phyloP scores from a whole-genome alignment of 2,113 vertebrate species.

The Pelecanus crispus region DNA sequence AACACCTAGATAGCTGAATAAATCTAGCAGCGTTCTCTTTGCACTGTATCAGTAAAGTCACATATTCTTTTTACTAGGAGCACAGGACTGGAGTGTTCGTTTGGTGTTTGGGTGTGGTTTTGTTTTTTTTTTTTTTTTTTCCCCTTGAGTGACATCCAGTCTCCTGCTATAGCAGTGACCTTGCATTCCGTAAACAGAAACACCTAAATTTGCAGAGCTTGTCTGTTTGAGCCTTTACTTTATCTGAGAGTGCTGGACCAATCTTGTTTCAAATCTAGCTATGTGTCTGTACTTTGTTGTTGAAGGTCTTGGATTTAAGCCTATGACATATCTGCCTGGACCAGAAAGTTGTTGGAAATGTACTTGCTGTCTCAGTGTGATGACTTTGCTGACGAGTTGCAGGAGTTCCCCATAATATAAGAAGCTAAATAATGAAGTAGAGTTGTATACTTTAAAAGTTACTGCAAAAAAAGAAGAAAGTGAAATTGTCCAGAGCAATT shows the following conservation, averaged over 20 bases:
- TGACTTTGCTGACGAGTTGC: background rate
- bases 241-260: background rate
- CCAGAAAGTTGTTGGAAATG: background rate
- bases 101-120: background rate
- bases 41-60: background rate
- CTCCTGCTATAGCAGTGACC: background rate
- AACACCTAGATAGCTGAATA: background rate
- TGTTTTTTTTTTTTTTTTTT: too few relatives aligned
- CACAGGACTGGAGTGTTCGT: background rate
- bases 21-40: background rate
- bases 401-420: background rate
- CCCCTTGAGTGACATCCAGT: background rate
- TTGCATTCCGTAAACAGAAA: background rate
- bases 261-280: background rate
- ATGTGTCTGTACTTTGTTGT: background rate
- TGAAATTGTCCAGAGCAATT: background rate
- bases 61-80: background rate
- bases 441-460: background rate
- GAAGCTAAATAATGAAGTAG: background rate
- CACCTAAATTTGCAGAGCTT: background rate
- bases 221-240: background rate
- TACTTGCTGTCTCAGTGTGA: background rate
- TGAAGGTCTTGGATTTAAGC: background rate
- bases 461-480: background rate
- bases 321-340: background rate